Evolutionary conservation across 2,888 invertebrate species (phyloP).

Genomic region (Cyrtodaria siliqua): DNA sequence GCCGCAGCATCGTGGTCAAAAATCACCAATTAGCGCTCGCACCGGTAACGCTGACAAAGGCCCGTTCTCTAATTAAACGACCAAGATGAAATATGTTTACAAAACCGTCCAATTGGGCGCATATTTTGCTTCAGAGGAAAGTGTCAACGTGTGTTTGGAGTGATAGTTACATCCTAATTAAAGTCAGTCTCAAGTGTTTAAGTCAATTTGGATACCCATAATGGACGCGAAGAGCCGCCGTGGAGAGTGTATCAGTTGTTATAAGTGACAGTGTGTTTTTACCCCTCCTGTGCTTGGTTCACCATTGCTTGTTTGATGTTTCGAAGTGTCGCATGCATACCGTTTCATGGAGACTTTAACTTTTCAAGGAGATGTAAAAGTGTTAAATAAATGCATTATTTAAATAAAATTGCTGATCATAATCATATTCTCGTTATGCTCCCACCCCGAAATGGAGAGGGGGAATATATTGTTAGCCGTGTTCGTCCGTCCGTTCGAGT

Average conservation of each 20-base stretch:
- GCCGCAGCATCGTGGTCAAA: slow-evolving; percentile 18
- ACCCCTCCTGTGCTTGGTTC: too few species aligned
- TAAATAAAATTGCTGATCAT: too few species aligned
- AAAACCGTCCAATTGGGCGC: slow-evolving; percentile 13
- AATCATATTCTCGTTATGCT: too few species aligned
- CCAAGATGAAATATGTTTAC: slow-evolving; percentile 36
- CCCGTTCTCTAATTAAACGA: slow-evolving; percentile 25
- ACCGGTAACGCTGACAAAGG: slow-evolving; percentile 10
- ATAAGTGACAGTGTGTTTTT: too few species aligned
- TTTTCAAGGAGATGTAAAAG: too few species aligned
- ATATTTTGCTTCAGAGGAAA: slow-evolving; percentile 21
- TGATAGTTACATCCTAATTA: slow-evolving; percentile 31
- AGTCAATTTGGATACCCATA: slow-evolving; percentile 4
- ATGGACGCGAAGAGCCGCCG: not conserved
- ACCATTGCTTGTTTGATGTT: too few species aligned
- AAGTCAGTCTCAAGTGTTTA: slow-evolving; percentile 34
- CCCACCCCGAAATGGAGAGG: too few species aligned
- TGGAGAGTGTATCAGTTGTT: not conserved
- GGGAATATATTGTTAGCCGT: too few species aligned
- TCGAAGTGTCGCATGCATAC: too few species aligned
- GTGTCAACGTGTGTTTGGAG: slow-evolving; percentile 34
- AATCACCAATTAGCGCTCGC: slow-evolving; percentile 42
- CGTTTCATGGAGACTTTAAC: too few species aligned
- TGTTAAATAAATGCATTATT: too few species aligned
- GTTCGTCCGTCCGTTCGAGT: too few species aligned